A percentile compares a stretch with the other conserved stretches of the same genome.
These are phyloP conservation scores for Aurelia coerulea DNA, from an alignment of 30 jellyfish, hydroid and myxozoan species.

Conservation along the genomic window DNA sequence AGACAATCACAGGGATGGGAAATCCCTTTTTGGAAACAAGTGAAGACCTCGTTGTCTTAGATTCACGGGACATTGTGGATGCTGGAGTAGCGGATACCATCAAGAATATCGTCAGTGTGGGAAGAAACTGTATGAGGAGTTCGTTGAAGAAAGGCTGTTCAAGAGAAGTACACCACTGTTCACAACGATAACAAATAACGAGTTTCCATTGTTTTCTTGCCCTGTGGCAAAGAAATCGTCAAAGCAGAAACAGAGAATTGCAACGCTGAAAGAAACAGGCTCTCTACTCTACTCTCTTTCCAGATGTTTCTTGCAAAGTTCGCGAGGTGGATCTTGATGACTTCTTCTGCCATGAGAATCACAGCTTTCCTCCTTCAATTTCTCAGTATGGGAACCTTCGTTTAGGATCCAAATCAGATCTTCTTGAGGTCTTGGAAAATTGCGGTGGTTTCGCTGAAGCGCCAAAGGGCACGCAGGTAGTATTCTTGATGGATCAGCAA, in stretches of 20 bases:
- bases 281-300: constrained; percentile 41
- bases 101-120: too few relatives aligned
- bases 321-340: constrained; percentile 41
- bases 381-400: constrained; percentile 10
- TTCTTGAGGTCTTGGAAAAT: not conserved
- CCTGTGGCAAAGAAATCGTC: constrained; percentile 5
- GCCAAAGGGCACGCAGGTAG: not conserved
- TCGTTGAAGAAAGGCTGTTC: constrained; percentile 14
- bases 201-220: constrained; percentile 27
- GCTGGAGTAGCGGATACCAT: too few relatives aligned
- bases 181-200: constrained; percentile 20
- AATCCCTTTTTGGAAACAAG: constrained; percentile 41
- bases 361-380: constrained; percentile 16
- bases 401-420: not conserved
- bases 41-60: not conserved
- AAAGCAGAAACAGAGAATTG: constrained; percentile 10
- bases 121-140: not conserved
- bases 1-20: constrained; percentile 16
- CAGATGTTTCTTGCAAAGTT: constrained; percentile 44
- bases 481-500: constrained; percentile 20
- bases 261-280: not conserved
- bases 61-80: too few relatives aligned
- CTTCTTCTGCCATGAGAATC: constrained; percentile 38
- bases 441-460: not conserved
- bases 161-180: not conserved